Conservation (phyloP, 2,113 vertebrate species). For the Amblyornis subalaris region DNA sequence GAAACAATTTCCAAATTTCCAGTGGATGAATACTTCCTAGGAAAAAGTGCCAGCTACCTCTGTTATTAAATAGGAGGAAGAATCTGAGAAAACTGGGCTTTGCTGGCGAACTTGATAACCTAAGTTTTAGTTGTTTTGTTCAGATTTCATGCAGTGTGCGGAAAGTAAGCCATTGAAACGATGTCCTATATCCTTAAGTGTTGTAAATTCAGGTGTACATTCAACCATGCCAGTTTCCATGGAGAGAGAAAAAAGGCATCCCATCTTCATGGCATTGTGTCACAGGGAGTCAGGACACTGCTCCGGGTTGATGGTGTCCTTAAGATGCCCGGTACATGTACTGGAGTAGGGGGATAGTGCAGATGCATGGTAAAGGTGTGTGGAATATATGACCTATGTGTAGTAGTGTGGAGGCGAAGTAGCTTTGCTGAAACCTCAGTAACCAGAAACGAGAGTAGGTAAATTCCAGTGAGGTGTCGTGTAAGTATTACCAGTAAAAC, state of each 20-base stretch:
- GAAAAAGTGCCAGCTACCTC: neutral
- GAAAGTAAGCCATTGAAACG: neutral
- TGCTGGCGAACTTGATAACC: neutral
- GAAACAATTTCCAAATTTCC: neutral
- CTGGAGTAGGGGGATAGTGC: neutral
- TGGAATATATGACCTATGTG: neutral
- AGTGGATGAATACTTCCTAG: neutral
- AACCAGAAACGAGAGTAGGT: neutral
- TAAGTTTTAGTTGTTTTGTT: neutral
- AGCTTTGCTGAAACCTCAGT: neutral
- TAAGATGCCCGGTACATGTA: accelerated
- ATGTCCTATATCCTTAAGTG: neutral
- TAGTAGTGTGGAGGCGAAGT: accelerated
- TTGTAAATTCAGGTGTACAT: neutral
- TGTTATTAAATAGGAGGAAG: neutral
- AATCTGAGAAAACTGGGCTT: neutral
- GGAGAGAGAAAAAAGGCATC: neutral
- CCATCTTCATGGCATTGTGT: neutral
- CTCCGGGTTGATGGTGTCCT: neutral
- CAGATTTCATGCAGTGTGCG: neutral
- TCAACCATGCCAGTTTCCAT: neutral
- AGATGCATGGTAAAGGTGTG: accelerated
- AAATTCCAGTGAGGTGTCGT: neutral
- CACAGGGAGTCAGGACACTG: neutral
- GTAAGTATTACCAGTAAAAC: neutral